Evolutionary conservation across 2,888 invertebrate genomes (phyloP), one percentile per base, ranked within the genome.

Genomic region (Leucozona laternaria): DNA sequence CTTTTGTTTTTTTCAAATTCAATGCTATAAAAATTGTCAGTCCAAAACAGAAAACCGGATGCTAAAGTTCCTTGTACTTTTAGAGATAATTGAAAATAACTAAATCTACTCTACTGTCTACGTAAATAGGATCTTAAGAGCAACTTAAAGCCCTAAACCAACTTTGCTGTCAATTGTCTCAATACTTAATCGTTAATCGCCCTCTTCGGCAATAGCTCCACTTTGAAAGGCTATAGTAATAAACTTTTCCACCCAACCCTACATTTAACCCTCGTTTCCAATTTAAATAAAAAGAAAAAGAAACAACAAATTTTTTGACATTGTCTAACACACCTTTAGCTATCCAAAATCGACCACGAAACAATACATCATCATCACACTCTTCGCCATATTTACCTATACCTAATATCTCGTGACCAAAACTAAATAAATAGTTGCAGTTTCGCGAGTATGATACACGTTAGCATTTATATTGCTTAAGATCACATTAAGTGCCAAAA

Each of bases 341-440:
- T 11, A 34, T 66, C 66, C 8, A 31, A 48, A 48, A 20, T 20
- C 1, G 20, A 20, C 48, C 66, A 66, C 66, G 66, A 66, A 66
- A 13, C 31, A 48, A 66, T 48, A 48, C 66, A 66, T 66, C 66
- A 66, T 66, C 66, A 66, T 66, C 66, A 66, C 62, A 62, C 43
- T 62, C 6, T 22, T 53, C 45, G 0, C 11, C 45, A 43, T 45
- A 48, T n/a, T n/a, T n/a, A n/a, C n/a, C n/a, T n/a, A n/a, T n/a
- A n/a, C n/a, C 45, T 10, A 55, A 10, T 20, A 55, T 31, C 34
- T 66, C 66, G 66, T 66, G 66, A 66, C 66, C 66, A 48, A 62
- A 62, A 28, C 4, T 8, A 48, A 31, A 48, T 45, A 48, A 48
- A 57, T 11, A 11, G 57, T 57, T 57, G 57, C 31, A 57, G 57